Evolutionary conservation across 2,797 vertebrate genomes (phyloP).

Genomic region (Podarcis lilfordi): DNA sequence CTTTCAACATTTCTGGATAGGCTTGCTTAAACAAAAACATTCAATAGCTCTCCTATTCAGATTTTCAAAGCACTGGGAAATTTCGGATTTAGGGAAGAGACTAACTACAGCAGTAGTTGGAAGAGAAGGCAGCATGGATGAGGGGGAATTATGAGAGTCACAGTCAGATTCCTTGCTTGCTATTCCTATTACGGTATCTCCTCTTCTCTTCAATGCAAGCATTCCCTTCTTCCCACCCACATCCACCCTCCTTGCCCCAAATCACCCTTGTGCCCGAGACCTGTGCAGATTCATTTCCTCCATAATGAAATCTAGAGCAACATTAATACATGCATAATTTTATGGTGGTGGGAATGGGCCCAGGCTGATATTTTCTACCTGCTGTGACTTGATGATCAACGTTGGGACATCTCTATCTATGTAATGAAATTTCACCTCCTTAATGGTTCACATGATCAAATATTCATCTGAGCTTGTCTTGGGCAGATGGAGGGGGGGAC

Average conservation of each 20-base stretch:
- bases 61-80: no score
- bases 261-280: constrained; percentile 67
- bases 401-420: constrained; percentile 83
- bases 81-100: no score
- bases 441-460: constrained; percentile 83
- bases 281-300: constrained; percentile 80
- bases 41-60: no score
- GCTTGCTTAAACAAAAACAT: no score
- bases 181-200: background rate
- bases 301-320: constrained; percentile 84
- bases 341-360: constrained; percentile 78
- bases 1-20: no score
- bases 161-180: background rate
- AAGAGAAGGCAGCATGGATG: no score
- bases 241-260: background rate
- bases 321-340: constrained; percentile 86
- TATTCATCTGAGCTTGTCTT: constrained; percentile 75
- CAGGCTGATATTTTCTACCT: constrained; percentile 83
- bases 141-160: no score
- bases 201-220: background rate
- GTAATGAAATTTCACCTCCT: constrained; percentile 85
- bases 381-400: constrained; percentile 86
- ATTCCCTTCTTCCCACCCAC: constrained; percentile 8
- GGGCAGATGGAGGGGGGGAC: background rate
- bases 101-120: no score